A percentile compares a stretch with the other conserved stretches of the same genome.
These are phyloP conservation scores for Myotis pilosus DNA, from an alignment of 2,797 vertebrate species.

Conservation along the genomic window DNA sequence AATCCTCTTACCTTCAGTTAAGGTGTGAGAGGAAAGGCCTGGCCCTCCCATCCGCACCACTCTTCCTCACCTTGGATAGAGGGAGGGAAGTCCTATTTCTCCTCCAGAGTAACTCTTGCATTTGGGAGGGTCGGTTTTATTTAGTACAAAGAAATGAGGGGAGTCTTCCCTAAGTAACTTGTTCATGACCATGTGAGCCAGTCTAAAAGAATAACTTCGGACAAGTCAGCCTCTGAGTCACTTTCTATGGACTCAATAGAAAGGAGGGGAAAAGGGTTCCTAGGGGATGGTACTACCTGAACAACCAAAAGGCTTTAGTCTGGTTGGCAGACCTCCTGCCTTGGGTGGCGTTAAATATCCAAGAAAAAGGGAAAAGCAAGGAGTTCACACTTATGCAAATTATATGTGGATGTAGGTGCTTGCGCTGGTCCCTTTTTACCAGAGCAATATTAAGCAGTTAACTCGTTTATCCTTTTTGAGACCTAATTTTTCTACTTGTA, in stretches of 20 bases:
- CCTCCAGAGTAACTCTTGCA: not conserved
- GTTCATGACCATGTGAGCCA: not conserved
- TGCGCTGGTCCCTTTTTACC: not conserved
- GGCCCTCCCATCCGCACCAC: too few species aligned
- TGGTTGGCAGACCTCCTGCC: not conserved
- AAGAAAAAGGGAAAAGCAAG: not conserved
- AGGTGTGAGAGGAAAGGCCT: not conserved
- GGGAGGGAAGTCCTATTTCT: not conserved
- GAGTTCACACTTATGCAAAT: not conserved
- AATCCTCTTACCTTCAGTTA: not conserved
- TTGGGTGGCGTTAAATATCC: not conserved
- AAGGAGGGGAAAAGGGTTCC: not conserved
- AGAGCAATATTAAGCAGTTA: not conserved
- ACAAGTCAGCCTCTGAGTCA: not conserved
- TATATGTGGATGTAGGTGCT: not conserved
- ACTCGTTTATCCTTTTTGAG: not conserved
- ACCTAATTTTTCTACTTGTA: not conserved
- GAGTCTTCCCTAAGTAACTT: not conserved
- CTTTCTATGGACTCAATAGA: not conserved
- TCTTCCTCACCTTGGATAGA: accelerated
- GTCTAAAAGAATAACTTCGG: not conserved
- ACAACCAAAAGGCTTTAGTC: not conserved
- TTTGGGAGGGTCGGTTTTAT: not conserved
- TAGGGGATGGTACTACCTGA: not conserved
- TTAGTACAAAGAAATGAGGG: not conserved